Evolutionary conservation across 2,888 invertebrate genomes (phyloP).

Genomic region (Oscheius sp.): DNA sequence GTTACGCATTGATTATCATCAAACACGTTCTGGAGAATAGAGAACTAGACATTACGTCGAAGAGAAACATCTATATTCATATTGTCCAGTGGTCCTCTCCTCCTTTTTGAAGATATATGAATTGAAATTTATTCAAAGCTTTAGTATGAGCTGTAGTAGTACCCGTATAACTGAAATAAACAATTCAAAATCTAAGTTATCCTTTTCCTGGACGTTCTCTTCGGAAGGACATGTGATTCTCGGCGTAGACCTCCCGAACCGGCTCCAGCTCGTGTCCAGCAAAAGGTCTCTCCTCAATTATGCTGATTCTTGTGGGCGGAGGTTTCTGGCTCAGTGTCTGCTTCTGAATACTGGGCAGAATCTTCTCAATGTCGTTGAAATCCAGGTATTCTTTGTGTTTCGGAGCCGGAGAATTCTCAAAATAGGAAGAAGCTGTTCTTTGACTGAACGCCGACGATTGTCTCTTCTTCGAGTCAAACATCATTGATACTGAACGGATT

Average conservation of each 20-base stretch:
- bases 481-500: conserved; percentile 50
- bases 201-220: conserved; percentile 22
- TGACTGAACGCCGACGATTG: conserved; percentile 31
- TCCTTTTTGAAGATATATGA: no score
- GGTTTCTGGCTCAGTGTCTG: conserved; percentile 8
- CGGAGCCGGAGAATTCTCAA: conserved; percentile 57
- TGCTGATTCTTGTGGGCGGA: conserved; percentile 30
- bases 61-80: no score
- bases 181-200: background rate
- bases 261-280: conserved; percentile 36
- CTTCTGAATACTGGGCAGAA: conserved; percentile 42
- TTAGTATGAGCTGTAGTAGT: conserved; percentile 12
- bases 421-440: conserved; percentile 3
- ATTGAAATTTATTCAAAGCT: conserved; percentile 32
- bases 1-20: no score
- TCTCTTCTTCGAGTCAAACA: conserved; percentile 53
- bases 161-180: conserved; percentile 12
- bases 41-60: no score
- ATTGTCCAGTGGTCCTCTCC: no score
- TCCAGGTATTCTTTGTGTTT: conserved; percentile 59
- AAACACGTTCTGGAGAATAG: no score
- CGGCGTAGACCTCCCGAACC: conserved; percentile 38
- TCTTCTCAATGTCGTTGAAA: conserved; percentile 57
- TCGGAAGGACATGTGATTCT: conserved; percentile 40
- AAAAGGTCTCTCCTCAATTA: conserved; percentile 38